A percentile compares a stretch with the other conserved stretches of the same genome.
These are phyloP conservation scores for Periophthalmodon schlosseri DNA, from an alignment of 2,113 vertebrate species.

Conservation along the genomic window DNA sequence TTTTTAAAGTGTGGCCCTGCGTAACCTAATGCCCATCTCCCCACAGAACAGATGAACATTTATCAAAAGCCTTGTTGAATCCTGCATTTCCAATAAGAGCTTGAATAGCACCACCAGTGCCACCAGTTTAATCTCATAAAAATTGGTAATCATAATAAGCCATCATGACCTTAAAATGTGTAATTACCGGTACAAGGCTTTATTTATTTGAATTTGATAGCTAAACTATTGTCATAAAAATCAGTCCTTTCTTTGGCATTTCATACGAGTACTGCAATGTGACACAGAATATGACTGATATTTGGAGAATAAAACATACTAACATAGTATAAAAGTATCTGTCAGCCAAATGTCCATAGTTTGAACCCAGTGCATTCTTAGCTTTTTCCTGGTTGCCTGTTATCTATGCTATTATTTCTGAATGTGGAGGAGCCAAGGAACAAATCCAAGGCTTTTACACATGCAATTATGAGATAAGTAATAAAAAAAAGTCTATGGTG, in stretches of 20 bases:
- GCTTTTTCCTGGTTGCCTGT: slow-evolving; percentile 6
- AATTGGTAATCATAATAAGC: slow-evolving; percentile 29
- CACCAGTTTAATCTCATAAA: slow-evolving; percentile 18
- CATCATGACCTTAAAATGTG: slow-evolving; percentile 9
- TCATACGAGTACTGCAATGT: no score
- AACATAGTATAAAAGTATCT: neutral
- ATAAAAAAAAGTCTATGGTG: slow-evolving; percentile 29
- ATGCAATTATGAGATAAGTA: slow-evolving; percentile 65
- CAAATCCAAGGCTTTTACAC: slow-evolving; percentile 31
- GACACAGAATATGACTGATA: no score
- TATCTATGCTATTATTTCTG: slow-evolving; percentile 33
- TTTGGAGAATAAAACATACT: no score
- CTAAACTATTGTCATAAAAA: slow-evolving; percentile 10
- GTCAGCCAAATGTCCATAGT: slow-evolving; percentile 16
- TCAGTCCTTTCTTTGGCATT: neutral
- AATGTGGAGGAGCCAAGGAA: slow-evolving; percentile 18
- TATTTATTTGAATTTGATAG: slow-evolving; percentile 43
- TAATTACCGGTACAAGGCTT: no score
- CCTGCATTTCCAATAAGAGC: slow-evolving; percentile 23
- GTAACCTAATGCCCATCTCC: slow-evolving; percentile 53
- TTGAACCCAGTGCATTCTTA: slow-evolving; percentile 44
- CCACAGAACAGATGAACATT: slow-evolving; percentile 32
- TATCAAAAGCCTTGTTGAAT: slow-evolving; percentile 51
- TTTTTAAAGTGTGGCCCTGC: slow-evolving; percentile 57
- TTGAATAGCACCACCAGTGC: slow-evolving; percentile 26